These are phyloP conservation scores for Galago senegalensis DNA, from an alignment of 2,797 vertebrate genomes.

Conservation along the genomic window DNA sequence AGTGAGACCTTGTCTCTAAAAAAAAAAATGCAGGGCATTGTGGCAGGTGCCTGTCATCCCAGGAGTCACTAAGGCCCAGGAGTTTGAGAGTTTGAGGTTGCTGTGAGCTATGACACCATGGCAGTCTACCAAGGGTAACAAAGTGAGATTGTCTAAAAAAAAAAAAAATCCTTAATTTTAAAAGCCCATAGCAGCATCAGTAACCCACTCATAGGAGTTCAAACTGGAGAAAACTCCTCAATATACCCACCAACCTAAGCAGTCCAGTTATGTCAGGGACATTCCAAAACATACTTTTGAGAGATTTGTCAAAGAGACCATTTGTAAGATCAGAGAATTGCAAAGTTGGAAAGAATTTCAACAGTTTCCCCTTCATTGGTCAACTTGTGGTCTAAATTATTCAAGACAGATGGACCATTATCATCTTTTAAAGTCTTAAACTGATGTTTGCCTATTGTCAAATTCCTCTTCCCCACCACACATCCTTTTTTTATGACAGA, in stretches of 20 bases:
- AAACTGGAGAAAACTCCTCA: not conserved
- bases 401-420: slow-evolving; percentile 73
- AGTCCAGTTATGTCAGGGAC: not conserved
- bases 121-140: too few relatives aligned
- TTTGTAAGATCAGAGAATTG: slow-evolving; percentile 73
- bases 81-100: too few relatives aligned
- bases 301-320: slow-evolving; percentile 37
- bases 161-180: not conserved
- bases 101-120: too few relatives aligned
- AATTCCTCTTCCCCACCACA: slow-evolving; percentile 49
- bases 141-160: too few relatives aligned
- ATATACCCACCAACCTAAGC: not conserved
- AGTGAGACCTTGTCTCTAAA: too few relatives aligned
- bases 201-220: not conserved
- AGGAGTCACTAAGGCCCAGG: too few relatives aligned
- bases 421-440: slow-evolving; percentile 63
- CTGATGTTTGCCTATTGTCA: slow-evolving; percentile 64
- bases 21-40: too few relatives aligned
- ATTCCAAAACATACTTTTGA: slow-evolving; percentile 35
- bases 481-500: slow-evolving; percentile 45
- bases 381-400: slow-evolving; percentile 66
- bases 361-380: slow-evolving; percentile 64
- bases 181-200: not conserved
- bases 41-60: too few relatives aligned
- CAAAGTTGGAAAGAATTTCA: slow-evolving; percentile 69